Percentiles rank a stretch among this genome's conserved stretches.
Evolutionary conservation across 2,797 vertebrate species (phyloP).

Genomic region (Pelobates cultripes): DNA sequence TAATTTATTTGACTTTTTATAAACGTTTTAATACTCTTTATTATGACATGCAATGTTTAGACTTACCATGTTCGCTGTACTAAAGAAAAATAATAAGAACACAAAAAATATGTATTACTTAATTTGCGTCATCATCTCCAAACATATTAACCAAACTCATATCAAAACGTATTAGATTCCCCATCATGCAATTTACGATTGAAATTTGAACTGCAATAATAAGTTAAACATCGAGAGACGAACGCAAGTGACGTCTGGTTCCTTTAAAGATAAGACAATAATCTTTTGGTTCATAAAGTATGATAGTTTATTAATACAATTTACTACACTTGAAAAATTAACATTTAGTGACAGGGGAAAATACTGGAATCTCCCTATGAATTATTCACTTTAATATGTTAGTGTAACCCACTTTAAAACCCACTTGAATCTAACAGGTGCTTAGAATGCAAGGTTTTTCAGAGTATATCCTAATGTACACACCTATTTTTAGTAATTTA

Average conservation of each 20-base stretch:
- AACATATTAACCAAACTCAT: no score
- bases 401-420: not conserved
- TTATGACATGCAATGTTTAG: no score
- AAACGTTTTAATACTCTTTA: no score
- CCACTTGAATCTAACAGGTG: not conserved
- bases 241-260: not conserved
- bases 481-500: no score
- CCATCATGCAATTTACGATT: not conserved
- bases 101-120: no score
- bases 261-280: not conserved
- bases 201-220: not conserved
- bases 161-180: no score
- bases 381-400: not conserved
- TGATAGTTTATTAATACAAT: not conserved
- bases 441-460: no score
- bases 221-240: not conserved
- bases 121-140: no score
- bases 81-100: no score
- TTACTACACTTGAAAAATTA: not conserved
- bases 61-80: no score
- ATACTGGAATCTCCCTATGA: not conserved
- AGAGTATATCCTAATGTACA: no score
- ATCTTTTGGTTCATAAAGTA: not conserved
- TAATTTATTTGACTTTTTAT: no score
- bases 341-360: not conserved